phyloP scores from a whole-genome alignment of 2,113 vertebrate species.

The Oncorhynchus gorbuscha region DNA sequence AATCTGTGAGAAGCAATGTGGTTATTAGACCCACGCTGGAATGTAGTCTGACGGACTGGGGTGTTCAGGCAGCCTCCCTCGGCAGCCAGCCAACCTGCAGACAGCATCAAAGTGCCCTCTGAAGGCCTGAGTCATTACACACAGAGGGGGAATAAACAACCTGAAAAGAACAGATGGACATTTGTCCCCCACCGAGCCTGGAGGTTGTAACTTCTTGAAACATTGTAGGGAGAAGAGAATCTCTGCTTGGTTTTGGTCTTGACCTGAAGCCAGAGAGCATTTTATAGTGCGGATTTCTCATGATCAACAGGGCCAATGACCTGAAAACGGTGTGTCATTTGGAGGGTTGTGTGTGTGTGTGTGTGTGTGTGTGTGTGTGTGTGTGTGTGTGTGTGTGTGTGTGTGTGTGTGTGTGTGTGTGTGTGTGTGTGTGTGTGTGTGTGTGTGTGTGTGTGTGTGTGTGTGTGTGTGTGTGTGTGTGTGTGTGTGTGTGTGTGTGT shows the following conservation, averaged over 20 bases:
- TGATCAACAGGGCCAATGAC: background rate
- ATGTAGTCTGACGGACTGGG: background rate
- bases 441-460: background rate
- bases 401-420: background rate
- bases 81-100: background rate
- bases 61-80: background rate
- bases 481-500: slow-evolving; percentile 3
- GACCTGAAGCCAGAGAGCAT: background rate
- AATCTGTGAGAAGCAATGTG: background rate
- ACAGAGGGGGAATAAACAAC: background rate
- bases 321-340: background rate
- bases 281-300: background rate
- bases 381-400: background rate
- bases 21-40: background rate
- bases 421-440: background rate
- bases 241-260: background rate
- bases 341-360: background rate
- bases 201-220: background rate
- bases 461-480: background rate
- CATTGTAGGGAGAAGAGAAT: background rate
- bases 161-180: background rate
- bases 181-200: background rate
- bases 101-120: background rate
- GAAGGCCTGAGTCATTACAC: background rate
- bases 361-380: background rate